Percentiles rank a stretch among this genome's conserved stretches.
Conservation (phyloP, 2,888 invertebrate species). For the Flexamia atlantica region DNA sequence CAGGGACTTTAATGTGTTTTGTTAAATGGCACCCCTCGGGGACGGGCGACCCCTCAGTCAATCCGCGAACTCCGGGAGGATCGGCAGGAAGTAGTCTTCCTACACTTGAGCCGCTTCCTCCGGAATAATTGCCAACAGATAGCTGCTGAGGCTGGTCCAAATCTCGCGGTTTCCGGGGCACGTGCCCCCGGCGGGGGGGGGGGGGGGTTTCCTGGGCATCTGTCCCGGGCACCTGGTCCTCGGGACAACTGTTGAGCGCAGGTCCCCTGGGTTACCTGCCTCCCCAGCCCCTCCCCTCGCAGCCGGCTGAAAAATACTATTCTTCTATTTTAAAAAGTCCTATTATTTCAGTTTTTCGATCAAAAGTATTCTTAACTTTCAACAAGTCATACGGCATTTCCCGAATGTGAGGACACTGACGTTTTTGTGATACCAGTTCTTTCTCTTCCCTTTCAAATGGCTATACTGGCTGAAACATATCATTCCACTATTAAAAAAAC, state of each 20-base stretch:
- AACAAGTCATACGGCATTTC: too few relatives aligned
- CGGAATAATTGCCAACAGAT: constrained; percentile 48
- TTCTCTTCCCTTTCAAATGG: too few relatives aligned
- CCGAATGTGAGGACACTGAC: too few relatives aligned
- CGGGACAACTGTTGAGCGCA: constrained; percentile 48
- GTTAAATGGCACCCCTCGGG: too few relatives aligned
- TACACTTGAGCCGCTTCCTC: constrained; percentile 41
- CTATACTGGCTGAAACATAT: too few relatives aligned
- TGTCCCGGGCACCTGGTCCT: neutral
- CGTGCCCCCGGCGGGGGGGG: constrained; percentile 24
- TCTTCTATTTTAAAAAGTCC: too few relatives aligned
- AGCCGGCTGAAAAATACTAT: neutral
- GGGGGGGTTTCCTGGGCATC: constrained; percentile 42
- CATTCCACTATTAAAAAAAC: too few relatives aligned
- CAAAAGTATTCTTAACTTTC: too few relatives aligned
- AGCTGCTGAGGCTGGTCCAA: constrained; percentile 20
- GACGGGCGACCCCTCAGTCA: too few relatives aligned
- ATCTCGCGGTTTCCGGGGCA: constrained; percentile 47
- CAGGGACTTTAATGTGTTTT: too few relatives aligned
- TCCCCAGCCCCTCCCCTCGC: neutral
- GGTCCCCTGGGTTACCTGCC: constrained; percentile 39
- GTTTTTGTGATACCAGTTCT: too few relatives aligned
- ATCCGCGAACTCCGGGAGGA: neutral
- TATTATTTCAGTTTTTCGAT: too few relatives aligned
- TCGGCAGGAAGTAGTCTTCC: constrained; percentile 31